Evolutionary conservation across 92 coral and sea anemone genomes (phyloP), one percentile per base, ranked within the genome.

Genomic region (Paramuricea clavata): DNA sequence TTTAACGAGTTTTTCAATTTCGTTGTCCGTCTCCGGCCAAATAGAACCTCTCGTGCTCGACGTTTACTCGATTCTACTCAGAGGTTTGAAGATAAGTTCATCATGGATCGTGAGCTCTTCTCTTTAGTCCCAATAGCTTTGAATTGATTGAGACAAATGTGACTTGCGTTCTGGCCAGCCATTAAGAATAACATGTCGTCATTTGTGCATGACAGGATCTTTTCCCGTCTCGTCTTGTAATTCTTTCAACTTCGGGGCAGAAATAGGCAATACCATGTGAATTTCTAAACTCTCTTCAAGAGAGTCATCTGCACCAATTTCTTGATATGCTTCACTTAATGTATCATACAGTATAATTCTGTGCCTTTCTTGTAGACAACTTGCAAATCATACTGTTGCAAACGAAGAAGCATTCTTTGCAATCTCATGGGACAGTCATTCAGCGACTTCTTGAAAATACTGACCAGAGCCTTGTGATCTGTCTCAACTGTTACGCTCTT

Each of bases 391-490:
- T 54, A 54, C 62, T 54, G 62, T 54, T 54, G 62, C 62, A 54
- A 25, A 25, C 62, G 62, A 54, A 54, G 62, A 0, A 54, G 62
- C 62, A 54, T 54, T 54, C 62, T 23, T 54, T 54, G 62, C 62
- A 54, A 54, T 21, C 26, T 54, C 62, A 54, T 54, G 0, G 62
- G 62, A 54, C 62, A 54, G 62, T 47, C 54, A 47, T 47, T 47
- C 13, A 47, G 54, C 13, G 54, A 15, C 67, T 87, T 83, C 67
- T 75, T 86, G 61, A 90, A 76, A 11, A 87, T 87, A 21, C 59
- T 57, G n/a, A 86, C 82, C 35, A 90, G 57, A 22, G 91, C 91
- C 39, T 87, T 82, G 59, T 91, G 87, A 50, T 90, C 93, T 47
- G n/a, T 82, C 81, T 91, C 91, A 11, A 91, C 91, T 74, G 36